Percentiles rank a stretch among this genome's conserved stretches.
Evolutionary conservation across 2,888 invertebrate species (phyloP).

Genomic region (Syritta pipiens): DNA sequence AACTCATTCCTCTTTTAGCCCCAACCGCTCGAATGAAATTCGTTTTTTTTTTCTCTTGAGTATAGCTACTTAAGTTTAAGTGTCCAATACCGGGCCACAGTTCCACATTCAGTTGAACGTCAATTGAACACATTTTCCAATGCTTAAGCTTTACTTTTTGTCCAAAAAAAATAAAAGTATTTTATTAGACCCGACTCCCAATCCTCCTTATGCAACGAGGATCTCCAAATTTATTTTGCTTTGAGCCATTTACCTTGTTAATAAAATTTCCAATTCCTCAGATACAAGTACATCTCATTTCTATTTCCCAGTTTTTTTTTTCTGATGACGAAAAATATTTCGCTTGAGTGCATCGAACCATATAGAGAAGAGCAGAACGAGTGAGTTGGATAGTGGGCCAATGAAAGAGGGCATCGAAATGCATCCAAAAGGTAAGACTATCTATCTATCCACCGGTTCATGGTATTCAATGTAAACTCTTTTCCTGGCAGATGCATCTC

Average conservation of each 20-base stretch:
- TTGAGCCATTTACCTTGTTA: conserved; percentile 40
- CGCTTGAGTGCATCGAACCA: conserved; percentile 38
- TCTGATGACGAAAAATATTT: conserved; percentile 6
- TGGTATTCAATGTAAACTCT: conserved; percentile 22
- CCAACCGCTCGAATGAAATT: too few species aligned
- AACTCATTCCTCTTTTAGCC: too few species aligned
- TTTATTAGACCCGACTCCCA: too few species aligned
- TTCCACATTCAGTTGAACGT: too few species aligned
- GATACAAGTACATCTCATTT: conserved; percentile 39
- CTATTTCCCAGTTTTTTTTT: conserved; percentile 9
- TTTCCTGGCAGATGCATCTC: conserved; percentile 53
- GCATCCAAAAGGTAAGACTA: conserved; percentile 35
- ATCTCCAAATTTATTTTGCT: conserved; percentile 34
- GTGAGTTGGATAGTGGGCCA: too few species aligned
- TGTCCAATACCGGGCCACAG: too few species aligned
- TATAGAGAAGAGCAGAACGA: conserved; percentile 18
- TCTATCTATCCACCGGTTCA: conserved; percentile 12
- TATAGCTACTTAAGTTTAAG: too few species aligned
- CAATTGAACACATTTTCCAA: too few species aligned
- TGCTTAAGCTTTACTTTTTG: too few species aligned
- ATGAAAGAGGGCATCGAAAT: neutral
- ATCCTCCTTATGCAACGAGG: too few species aligned
- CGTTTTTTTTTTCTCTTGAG: too few species aligned
- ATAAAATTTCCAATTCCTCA: conserved; percentile 54
- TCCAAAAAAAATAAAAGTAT: too few species aligned